Conservation (phyloP, 2,797 vertebrate species). For the Euthynnus affinis region DNA sequence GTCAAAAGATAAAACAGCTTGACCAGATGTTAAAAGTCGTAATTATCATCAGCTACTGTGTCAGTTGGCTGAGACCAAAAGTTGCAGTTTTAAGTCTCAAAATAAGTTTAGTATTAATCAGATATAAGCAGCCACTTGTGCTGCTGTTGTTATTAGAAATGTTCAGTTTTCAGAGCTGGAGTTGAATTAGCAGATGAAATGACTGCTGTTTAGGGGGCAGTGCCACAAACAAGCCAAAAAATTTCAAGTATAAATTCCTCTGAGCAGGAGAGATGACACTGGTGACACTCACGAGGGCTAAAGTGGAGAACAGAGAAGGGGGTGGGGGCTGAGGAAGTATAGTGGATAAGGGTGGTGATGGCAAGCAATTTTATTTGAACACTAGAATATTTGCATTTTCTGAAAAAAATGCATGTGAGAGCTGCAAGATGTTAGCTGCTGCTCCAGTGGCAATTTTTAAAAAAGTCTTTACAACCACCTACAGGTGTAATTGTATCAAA, state of each 20-base stretch:
- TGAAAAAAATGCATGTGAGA: no score
- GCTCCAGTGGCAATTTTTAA: no score
- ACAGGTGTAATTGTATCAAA: no score
- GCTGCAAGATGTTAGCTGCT: no score
- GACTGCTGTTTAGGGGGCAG: background rate
- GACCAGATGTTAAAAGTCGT: constrained; percentile 54
- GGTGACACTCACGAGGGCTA: constrained; percentile 58
- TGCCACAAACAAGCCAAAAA: background rate
- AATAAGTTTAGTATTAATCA: constrained; percentile 44
- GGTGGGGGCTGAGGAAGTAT: background rate
- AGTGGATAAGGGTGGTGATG: background rate
- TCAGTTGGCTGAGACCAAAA: constrained; percentile 46
- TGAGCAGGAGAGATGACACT: constrained; percentile 53
- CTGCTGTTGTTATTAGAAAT: constrained; percentile 2
- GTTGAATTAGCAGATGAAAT: background rate
- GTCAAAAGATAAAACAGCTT: constrained; percentile 66
- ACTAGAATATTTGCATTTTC: background rate
- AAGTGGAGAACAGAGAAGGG: constrained; percentile 24
- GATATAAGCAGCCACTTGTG: constrained; percentile 8
- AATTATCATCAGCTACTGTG: constrained; percentile 70
- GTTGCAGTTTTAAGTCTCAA: constrained; percentile 48
- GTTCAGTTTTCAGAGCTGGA: background rate
- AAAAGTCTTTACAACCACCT: no score
- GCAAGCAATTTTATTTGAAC: constrained; percentile 13
- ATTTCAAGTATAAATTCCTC: background rate